Base-by-base conservation (phyloP, 2,888 invertebrate genomes). In the Leptinotarsa tumamoca region DNA sequence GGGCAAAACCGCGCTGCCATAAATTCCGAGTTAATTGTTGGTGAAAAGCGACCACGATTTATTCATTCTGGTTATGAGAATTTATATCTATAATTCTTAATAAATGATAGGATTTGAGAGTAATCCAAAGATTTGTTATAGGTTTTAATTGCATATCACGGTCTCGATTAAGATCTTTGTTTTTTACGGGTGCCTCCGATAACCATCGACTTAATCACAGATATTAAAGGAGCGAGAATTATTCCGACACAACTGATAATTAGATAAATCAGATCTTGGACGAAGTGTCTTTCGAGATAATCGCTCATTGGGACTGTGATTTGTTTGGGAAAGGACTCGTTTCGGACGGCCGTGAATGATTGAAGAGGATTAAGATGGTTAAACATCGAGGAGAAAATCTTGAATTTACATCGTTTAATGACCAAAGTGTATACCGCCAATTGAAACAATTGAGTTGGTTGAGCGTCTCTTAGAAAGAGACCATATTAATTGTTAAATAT, bases 1-100 rank as follows among this genome's bases (percentile, higher is more conserved):
- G 84, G 83, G 83, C 84, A 83, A 85, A 82, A 82, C 80, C 78
- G 79, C 73, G 79, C 73, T 79, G 82, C 84, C 83, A 87, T 87
- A 88, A 88, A 87, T 88, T 85, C 81, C 78, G 79, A 82, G 83
- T 86, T 88, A 88, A 88, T 88, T 88, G 86, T 87, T 87, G 87
- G 84, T 87, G 87, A 88, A 87, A 87, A 86, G 84, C 84, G 77
- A 80, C 80, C 81, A 84, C 82, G 81, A 87, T 87, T 87, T 86
- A 87, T 86, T 82, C 79, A 80, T 82, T 79, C 85, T 82, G 82
- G 83, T 83, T 84, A 82, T 83, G 81, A 82, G 85, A 84, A 87
- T 87, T 86, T 87, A 87, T 85, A 83, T 81, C 81, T 82, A 83
- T 86, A 86, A 87, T 85, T 86, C 85, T 86, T 86, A 83, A 86